phyloP scores from a whole-genome alignment of 2,888 invertebrate genomes.

The Nymphalis urticae region DNA sequence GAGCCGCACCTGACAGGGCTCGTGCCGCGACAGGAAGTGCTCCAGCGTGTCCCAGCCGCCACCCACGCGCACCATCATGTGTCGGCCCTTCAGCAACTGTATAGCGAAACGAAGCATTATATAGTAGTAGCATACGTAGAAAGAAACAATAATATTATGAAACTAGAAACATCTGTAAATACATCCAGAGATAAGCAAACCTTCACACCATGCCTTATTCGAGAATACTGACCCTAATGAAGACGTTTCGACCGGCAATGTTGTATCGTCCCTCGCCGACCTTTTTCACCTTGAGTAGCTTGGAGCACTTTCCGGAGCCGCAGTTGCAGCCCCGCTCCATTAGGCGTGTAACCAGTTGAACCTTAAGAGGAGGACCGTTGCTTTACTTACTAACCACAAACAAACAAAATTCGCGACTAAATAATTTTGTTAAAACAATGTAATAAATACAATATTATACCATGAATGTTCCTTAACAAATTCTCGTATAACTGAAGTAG shows the following conservation, averaged over 20 bases:
- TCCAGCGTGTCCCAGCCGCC: slow-evolving; percentile 97
- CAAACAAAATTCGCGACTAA: no score
- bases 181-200: no score
- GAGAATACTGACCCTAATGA: slow-evolving; percentile 86
- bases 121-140: not conserved
- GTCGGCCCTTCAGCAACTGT: slow-evolving; percentile 93
- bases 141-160: not conserved
- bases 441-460: no score
- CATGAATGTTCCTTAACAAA: no score
- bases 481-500: no score
- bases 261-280: slow-evolving; percentile 93
- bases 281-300: slow-evolving; percentile 88
- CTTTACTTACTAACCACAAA: not conserved
- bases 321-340: slow-evolving; percentile 89
- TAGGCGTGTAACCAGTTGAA: slow-evolving; percentile 86
- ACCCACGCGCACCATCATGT: slow-evolving; percentile 97
- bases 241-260: slow-evolving; percentile 92
- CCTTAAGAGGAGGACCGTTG: slow-evolving; percentile 60
- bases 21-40: slow-evolving; percentile 93
- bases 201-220: no score
- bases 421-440: no score
- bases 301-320: slow-evolving; percentile 85
- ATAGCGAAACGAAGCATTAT: slow-evolving; percentile 31
- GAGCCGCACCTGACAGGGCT: slow-evolving; percentile 89
- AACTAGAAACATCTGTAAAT: no score